Base-by-base conservation (phyloP, 2,888 invertebrate genomes). In the Pammene fasciana region DNA sequence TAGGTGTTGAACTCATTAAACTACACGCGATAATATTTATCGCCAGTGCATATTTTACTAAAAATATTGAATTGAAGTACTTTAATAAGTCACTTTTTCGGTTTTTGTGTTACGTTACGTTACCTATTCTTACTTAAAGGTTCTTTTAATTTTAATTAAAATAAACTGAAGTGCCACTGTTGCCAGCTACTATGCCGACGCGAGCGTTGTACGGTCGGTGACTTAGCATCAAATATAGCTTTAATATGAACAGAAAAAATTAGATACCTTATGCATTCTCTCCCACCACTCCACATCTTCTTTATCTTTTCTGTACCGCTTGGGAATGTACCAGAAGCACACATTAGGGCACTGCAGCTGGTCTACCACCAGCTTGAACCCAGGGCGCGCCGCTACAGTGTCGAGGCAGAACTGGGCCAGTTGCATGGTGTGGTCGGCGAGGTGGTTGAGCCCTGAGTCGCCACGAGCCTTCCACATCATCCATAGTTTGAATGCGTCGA, bases 401-500 rank as follows among this genome's bases (percentile, higher is more conserved):
- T 93, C 79, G 48, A 85, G 67, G 73, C 96, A 94, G 78, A 94
- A 92, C 74, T 94, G 91, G 0, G 95, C 94, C 65, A 93, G 89
- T 2, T 92, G 87, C 88, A 97, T 94, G 0, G 95, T 94, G 61
- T 93, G 93, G 75, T 97, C 95, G 0, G 96, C 93, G 0, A 95
- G 88, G 0, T 80, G 75, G 57, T 89, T 89, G 1, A 96, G 90
- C 0, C 95, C 95, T 0, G 79, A 79, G 59, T 94, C 94, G 0
- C 97, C 97, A 0, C 96, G 93, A 0, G 97, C 96, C 82, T 97
- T 96, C 95, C 98, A 97, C 96, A 97, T 97, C 73, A 97, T 86
- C 98, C 98, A 99, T 7, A 98, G 93, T 86, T 99, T 99, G 82
- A 98, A 96, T 0, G 97, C 95, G 84, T 99, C 98, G 65, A 97